phyloP scores from a whole-genome alignment of 92 coral and sea anemone species.

The Zoanthus sansibaricus region DNA sequence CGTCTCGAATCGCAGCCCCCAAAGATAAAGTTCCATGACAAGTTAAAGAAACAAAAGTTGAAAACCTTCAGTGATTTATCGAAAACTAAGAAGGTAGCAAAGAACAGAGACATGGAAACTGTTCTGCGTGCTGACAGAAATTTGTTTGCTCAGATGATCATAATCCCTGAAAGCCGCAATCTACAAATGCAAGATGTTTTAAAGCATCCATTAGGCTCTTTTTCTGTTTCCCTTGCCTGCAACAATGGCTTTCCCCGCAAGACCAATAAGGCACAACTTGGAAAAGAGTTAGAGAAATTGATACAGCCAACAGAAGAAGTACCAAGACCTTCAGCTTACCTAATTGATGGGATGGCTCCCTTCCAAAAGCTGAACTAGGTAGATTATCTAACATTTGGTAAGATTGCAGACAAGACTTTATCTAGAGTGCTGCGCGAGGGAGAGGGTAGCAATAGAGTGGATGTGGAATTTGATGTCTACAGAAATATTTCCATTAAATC shows the following conservation, averaged over 20 bases:
- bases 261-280: constrained; percentile 57
- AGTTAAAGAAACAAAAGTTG: constrained; percentile 43
- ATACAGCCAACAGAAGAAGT: constrained; percentile 50
- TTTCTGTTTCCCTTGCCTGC: constrained; percentile 49
- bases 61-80: constrained; percentile 45
- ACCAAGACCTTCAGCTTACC: constrained; percentile 60
- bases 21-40: not conserved
- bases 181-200: constrained; percentile 52
- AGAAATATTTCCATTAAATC: constrained; percentile 57
- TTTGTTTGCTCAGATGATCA: constrained; percentile 50
- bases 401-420: constrained; percentile 48
- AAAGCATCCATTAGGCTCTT: constrained; percentile 52
- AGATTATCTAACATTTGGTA: constrained; percentile 51
- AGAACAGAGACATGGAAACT: not conserved
- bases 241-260: constrained; percentile 48
- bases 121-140: constrained; percentile 49
- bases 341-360: constrained; percentile 61
- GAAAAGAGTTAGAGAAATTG: constrained; percentile 57
- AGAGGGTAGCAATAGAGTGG: constrained; percentile 37
- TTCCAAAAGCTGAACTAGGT: constrained; percentile 60
- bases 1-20: constrained; percentile 13
- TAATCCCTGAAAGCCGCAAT: constrained; percentile 48
- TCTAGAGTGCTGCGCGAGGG: constrained; percentile 37
- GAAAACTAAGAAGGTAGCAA: constrained; percentile 18
- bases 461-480: constrained; percentile 65